These are phyloP conservation scores for Cranoglanis bouderius DNA, from an alignment of 2,113 vertebrate genomes.

Conservation along the genomic window DNA sequence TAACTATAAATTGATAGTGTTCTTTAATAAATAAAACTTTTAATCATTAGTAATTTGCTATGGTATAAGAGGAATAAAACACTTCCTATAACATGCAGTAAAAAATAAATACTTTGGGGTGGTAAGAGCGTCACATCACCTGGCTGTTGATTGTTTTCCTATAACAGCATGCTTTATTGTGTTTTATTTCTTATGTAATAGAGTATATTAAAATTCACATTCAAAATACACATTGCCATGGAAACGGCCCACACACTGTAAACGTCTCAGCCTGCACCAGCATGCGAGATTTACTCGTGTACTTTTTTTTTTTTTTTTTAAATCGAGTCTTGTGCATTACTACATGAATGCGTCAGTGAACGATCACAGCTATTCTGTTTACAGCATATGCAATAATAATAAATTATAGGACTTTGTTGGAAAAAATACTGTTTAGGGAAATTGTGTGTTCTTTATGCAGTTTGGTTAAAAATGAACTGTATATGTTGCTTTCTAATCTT, in stretches of 20 bases:
- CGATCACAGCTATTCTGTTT: background rate
- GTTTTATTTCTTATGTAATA: background rate
- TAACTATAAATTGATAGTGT: background rate
- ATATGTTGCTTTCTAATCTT: background rate
- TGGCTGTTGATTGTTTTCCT: background rate
- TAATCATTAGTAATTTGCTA: background rate
- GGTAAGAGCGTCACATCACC: background rate
- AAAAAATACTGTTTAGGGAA: background rate
- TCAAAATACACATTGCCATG: background rate
- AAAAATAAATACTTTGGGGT: background rate
- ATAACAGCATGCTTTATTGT: background rate
- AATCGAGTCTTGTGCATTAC: background rate
- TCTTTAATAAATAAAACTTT: background rate
- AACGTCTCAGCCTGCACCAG: background rate
- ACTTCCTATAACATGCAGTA: background rate
- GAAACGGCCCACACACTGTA: background rate
- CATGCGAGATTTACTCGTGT: background rate
- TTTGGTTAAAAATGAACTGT: background rate
- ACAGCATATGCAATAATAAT: background rate
- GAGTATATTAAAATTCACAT: background rate
- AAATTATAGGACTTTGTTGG: background rate
- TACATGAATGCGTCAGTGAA: background rate
- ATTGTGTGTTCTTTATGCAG: background rate
- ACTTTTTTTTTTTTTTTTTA: background rate
- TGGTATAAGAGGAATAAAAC: background rate